Base-by-base conservation (phyloP, 1,140 invertebrate species). In the Bombus difficillimus region DNA sequence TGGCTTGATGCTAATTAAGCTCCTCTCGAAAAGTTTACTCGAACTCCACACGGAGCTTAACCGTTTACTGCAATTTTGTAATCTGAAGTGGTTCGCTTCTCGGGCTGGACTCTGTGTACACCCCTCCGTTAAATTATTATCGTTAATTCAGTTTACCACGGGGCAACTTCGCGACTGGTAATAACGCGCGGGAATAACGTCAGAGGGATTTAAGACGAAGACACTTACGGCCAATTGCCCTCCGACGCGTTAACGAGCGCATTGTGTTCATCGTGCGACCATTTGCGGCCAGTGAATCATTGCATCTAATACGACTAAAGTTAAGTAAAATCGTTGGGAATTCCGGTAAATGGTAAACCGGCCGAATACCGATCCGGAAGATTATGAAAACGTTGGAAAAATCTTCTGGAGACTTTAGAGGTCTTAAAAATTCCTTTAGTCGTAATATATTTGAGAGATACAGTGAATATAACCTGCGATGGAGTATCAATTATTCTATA, bases 11-110 rank as follows among this genome's bases (percentile, higher is more conserved):
- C 72, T 86, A 86, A 86, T 86, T 83, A 86, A 86, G 32, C 83
- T 80, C 32, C 76, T 72, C 53, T 72, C 77, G 47, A 64, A 85
- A 72, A 85, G 76, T 85, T 85, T 64, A 62, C 76, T 66, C 53
- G 57, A 80, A 85, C 83, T 80, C 32, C 15, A 34, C 64, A 57
- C 41, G n/a, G 1, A 59, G 82, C 74, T 78, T 78, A 73, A 84
- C 18, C 83, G 77, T 85, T 85, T 80, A 73, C 77, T 85, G 83
- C 68, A 80, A 85, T 85, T 85, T 85, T 85, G 68, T 85, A 73
- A 85, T 85, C 83, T 37, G 34, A 37, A 34, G 47, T 47, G 43
- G 37, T 34, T 71, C 74, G n/a, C 62, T 15, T 12, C 4, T 10
- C 41, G 12, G 25, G 47, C 41, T 5, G 82, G 82, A 83, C 74